These are phyloP conservation scores for Capreolus pygargus DNA, from an alignment of 2,113 vertebrate species.

Conservation along the genomic window DNA sequence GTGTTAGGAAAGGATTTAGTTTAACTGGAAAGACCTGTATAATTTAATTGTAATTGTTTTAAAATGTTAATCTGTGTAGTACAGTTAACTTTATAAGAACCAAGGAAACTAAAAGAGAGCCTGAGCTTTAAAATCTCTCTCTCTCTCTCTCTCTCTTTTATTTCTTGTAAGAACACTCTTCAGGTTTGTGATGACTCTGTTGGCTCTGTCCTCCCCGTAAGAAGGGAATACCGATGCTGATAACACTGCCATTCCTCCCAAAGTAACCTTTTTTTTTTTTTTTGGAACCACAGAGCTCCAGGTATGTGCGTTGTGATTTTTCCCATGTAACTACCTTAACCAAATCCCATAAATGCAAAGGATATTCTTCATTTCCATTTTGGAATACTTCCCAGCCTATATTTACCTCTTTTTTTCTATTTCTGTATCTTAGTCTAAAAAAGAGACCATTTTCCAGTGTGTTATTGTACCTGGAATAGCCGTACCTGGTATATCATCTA, in stretches of 20 bases:
- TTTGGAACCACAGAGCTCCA: not conserved
- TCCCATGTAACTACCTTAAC: not conserved
- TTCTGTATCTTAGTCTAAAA: not conserved
- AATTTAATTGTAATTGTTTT: constrained; percentile 11
- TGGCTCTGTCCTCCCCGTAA: not conserved
- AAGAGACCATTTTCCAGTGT: not conserved
- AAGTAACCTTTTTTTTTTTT: not conserved
- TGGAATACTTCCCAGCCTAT: not conserved
- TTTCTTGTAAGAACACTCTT: not conserved
- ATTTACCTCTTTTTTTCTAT: not conserved
- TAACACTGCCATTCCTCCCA: not conserved
- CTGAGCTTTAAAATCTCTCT: not conserved
- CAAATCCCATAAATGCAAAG: not conserved
- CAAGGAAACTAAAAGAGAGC: not conserved
- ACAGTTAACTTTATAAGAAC: not conserved
- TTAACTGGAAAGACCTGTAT: not conserved
- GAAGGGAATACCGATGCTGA: not conserved
- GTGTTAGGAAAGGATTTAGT: constrained; percentile 18
- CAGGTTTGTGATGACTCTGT: not conserved
- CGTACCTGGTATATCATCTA: not conserved
- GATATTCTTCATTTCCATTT: not conserved
- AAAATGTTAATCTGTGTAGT: not conserved
- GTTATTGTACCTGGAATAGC: not conserved
- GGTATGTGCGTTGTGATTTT: not conserved
- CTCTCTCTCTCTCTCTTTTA: not conserved